phyloP scores from a whole-genome alignment of 2,113 vertebrate genomes.

The Eubucco bourcierii region DNA sequence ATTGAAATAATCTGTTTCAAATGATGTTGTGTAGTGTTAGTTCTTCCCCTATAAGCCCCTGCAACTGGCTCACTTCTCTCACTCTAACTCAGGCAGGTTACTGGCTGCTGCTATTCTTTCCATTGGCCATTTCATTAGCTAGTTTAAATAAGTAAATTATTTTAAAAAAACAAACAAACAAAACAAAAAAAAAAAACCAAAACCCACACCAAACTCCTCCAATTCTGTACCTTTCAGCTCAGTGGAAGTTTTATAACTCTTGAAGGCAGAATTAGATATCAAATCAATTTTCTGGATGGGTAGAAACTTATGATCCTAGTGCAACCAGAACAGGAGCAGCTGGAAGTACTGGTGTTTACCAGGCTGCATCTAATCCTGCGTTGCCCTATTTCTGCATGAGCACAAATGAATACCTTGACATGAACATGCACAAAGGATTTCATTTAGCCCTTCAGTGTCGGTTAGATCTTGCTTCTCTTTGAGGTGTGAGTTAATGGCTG shows the following conservation, averaged over 20 bases:
- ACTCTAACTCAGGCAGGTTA: background rate
- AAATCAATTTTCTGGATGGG: background rate
- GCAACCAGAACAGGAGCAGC: background rate
- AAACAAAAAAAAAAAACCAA: too few species aligned
- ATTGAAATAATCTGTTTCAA: background rate
- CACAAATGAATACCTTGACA: background rate
- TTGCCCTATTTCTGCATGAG: background rate
- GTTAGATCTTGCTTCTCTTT: background rate
- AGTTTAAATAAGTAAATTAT: background rate
- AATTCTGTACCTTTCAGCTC: background rate
- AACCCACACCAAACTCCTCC: background rate
- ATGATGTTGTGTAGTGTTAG: fast-evolving
- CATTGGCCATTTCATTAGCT: background rate
- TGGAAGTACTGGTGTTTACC: background rate
- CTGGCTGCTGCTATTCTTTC: background rate
- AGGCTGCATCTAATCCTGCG: background rate
- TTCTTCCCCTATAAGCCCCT: background rate
- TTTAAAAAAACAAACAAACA: too few species aligned
- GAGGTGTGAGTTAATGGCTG: background rate
- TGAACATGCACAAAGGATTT: background rate
- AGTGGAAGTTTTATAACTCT: background rate
- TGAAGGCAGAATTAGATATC: background rate
- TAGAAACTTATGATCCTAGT: background rate
- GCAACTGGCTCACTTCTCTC: background rate
- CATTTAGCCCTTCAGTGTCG: background rate